Conservation (phyloP, 2,888 invertebrate species). For the Mesopsocus fuscifrons region DNA sequence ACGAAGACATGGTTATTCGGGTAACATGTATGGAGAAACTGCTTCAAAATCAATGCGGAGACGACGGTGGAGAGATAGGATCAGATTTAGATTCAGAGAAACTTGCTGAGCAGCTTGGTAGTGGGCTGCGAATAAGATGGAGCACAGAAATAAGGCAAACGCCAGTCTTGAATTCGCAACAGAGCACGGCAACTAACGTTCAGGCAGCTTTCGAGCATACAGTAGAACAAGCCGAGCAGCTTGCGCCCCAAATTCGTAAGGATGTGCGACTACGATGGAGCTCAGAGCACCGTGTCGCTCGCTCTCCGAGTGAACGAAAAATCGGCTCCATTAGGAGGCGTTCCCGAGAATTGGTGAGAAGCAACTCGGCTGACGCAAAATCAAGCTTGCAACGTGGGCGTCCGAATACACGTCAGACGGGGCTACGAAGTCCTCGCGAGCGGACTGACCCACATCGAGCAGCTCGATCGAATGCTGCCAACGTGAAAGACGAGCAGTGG, state of each 20-base stretch:
- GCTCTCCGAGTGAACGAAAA: constrained; percentile 65
- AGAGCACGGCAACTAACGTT: constrained; percentile 39
- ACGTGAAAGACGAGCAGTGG: too few species aligned
- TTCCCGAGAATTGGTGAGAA: constrained; percentile 36
- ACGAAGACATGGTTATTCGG: constrained; percentile 56
- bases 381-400: constrained; percentile 32
- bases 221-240: constrained; percentile 43
- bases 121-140: background rate
- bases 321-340: constrained; percentile 54
- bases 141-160: background rate
- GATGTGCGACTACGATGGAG: constrained; percentile 55
- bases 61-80: constrained; percentile 20
- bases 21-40: constrained; percentile 56
- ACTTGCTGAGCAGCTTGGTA: constrained; percentile 12
- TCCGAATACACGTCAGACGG: constrained; percentile 29
- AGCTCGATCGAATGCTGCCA: too few species aligned
- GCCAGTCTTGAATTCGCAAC: constrained; percentile 9
- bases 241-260: constrained; percentile 48
- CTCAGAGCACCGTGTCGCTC: constrained; percentile 45
- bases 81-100: constrained; percentile 19
- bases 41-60: constrained; percentile 31
- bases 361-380: constrained; percentile 26
- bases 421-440: constrained; percentile 16
- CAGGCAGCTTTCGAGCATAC: constrained; percentile 56
- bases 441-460: too few species aligned